These are phyloP conservation scores for Poecile montanus DNA, from an alignment of 2,797 vertebrate species.

Conservation along the genomic window DNA sequence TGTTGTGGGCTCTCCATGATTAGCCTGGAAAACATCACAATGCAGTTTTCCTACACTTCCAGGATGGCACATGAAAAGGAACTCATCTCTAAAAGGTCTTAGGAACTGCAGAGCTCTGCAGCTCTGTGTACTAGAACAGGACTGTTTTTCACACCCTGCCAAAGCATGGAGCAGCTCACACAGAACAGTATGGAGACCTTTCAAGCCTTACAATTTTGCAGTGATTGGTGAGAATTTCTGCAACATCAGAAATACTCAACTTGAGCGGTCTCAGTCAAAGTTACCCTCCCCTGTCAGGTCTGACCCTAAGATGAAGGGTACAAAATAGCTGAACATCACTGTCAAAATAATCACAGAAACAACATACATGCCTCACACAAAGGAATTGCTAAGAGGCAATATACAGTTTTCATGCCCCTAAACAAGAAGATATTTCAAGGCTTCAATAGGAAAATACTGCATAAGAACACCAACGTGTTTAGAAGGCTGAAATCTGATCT, in stretches of 20 bases:
- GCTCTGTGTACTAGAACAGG: not conserved
- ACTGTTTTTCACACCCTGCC: not conserved
- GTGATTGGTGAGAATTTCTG: not conserved
- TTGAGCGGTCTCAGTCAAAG: not conserved
- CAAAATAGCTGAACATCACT: not conserved
- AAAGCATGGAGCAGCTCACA: not conserved
- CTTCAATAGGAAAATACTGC: not conserved
- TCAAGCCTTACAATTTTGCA: not conserved
- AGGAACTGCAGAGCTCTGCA: not conserved
- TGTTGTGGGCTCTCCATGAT: accelerated
- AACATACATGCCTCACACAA: not conserved
- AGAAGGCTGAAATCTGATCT: not conserved
- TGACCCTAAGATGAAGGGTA: not conserved
- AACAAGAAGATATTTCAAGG: not conserved
- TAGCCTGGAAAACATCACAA: not conserved
- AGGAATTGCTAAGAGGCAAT: not conserved
- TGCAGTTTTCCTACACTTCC: not conserved
- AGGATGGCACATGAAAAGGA: not conserved
- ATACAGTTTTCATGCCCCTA: not conserved
- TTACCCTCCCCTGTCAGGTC: not conserved
- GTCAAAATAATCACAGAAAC: not conserved
- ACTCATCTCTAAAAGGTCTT: not conserved
- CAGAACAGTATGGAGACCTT: not conserved
- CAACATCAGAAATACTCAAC: not conserved
- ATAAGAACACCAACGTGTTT: not conserved